Base-by-base conservation (phyloP, 2,888 invertebrate genomes). In the Geophilus truncorum region DNA sequence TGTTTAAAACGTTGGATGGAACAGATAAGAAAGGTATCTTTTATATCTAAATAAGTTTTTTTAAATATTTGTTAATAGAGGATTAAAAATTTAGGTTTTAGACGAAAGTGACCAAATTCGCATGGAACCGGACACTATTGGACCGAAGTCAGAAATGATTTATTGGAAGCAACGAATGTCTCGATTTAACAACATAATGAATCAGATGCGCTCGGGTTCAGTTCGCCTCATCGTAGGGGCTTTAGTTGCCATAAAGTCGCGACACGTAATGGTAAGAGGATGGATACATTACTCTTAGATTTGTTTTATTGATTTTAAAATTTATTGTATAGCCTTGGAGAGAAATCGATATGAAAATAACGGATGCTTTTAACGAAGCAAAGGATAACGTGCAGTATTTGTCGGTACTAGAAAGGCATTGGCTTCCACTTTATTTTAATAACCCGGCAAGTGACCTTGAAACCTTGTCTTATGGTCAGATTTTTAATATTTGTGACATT, bases 161-260 rank as follows among this genome's bases (percentile, higher is more conserved):
- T 97, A 97, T 87, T 98, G 97, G 97, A 97, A 97, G 88, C 93
- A 94, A 85, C 90, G 97, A 36, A 95, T 95, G 51, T 96, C 97
- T 0, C 95, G 95, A 86, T 96, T 98, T 87, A 96, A 94, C 6
- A 94, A 95, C 86, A 91, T 96, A 0, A 91, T 93, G 12, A 91
- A 92, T 4, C 92, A 93, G 86, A 75, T 82, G 32, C 81, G 76
- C 15, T 62, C 80, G n/a, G 76, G 81, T 18, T 80, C 75, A 15
- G 76, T 83, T 45, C 78, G 76, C 15, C 77, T 80, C 0, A 34
- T 81, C 0, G 32, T 83, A 0, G 81, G 81, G 1, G 75, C 81
- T 0, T 70, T 79, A 21, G 57, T 70, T 57, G 81, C 82, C 45
- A 88, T 95, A 82, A 92, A 92, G 88, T 91, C 90, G 25, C 84